phyloP scores from a whole-genome alignment of 37 sponge, comb jelly and placozoan species.

The Hormiphora californensis region DNA sequence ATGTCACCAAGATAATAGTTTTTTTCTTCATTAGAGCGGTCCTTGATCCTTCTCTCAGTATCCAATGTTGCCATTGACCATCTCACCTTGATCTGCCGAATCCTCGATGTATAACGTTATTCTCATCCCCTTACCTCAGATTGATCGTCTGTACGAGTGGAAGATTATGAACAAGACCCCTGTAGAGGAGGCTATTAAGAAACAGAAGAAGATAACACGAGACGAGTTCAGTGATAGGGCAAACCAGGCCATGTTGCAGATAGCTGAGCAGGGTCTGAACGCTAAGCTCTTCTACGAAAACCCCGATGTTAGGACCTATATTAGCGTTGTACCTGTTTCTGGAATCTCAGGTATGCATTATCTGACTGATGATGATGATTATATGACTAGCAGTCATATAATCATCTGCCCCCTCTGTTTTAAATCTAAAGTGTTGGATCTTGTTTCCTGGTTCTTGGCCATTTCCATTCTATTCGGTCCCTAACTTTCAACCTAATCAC shows the following conservation, averaged over 20 bases:
- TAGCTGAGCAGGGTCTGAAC: slow-evolving; percentile 93
- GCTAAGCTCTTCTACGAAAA: slow-evolving; percentile 94
- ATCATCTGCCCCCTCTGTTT: no score
- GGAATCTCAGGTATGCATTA: no score
- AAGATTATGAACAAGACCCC: slow-evolving; percentile 64
- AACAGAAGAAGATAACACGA: slow-evolving; percentile 82
- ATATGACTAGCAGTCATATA: no score
- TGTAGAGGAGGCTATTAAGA: slow-evolving; percentile 84
- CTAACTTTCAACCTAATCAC: no score
- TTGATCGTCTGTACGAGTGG: slow-evolving; percentile 95
- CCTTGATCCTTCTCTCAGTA: no score
- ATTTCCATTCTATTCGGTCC: no score
- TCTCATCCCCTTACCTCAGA: slow-evolving; percentile 55
- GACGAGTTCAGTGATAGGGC: slow-evolving; percentile 84
- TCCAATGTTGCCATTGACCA: no score
- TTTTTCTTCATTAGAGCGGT: no score
- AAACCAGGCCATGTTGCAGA: slow-evolving; percentile 61
- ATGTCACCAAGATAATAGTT: neutral
- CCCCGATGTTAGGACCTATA: slow-evolving; percentile 65
- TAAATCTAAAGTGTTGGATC: no score
- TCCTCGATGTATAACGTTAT: neutral
- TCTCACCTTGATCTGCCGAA: neutral
- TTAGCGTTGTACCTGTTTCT: slow-evolving; percentile 41
- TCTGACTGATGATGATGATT: no score
- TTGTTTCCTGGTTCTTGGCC: no score